A percentile compares a stretch with the other conserved stretches of the same genome.
These are phyloP conservation scores for Cebuella pygmaea DNA, from an alignment of 2,797 vertebrate genomes.

Conservation along the genomic window DNA sequence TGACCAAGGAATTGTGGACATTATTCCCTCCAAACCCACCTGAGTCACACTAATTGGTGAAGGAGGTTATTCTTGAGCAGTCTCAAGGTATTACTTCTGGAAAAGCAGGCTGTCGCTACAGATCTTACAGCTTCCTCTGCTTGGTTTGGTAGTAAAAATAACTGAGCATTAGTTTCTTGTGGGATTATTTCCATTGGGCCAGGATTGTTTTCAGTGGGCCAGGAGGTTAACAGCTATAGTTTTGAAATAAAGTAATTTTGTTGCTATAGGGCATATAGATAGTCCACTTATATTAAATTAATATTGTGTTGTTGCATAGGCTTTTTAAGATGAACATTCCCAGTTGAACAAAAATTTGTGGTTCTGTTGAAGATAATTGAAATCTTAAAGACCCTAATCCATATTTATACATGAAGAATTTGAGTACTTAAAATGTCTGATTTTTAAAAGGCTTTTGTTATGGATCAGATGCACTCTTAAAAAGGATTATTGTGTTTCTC, in stretches of 20 bases:
- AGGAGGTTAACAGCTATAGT: conserved; percentile 73
- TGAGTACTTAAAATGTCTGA: conserved; percentile 63
- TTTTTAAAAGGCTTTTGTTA: conserved; percentile 69
- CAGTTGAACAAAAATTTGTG: conserved; percentile 52
- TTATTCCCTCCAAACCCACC: conserved; percentile 57
- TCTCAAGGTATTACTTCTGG: conserved; percentile 67
- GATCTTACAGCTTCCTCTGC: conserved; percentile 57
- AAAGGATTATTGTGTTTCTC: conserved; percentile 31
- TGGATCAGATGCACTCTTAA: conserved; percentile 44
- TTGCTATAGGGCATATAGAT: conserved; percentile 41
- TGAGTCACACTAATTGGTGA: conserved; percentile 67
- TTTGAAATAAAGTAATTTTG: conserved; percentile 55
- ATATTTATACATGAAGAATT: conserved; percentile 59
- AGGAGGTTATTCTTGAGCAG: conserved; percentile 67
- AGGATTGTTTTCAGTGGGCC: conserved; percentile 70
- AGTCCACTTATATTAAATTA: conserved; percentile 23
- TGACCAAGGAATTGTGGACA: conserved; percentile 73
- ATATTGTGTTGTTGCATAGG: conserved; percentile 11
- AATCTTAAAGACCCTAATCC: conserved; percentile 58
- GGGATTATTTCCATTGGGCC: conserved; percentile 71
- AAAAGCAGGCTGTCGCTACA: conserved; percentile 57
- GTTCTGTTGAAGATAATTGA: conserved; percentile 60
- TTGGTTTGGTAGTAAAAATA: conserved; percentile 56
- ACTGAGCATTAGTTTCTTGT: conserved; percentile 60
- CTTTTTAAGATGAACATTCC: neutral